Percentiles rank a stretch among this genome's conserved stretches.
phyloP scores from a whole-genome alignment of 2,113 vertebrate species.

The Pyrgilauda ruficollis region DNA sequence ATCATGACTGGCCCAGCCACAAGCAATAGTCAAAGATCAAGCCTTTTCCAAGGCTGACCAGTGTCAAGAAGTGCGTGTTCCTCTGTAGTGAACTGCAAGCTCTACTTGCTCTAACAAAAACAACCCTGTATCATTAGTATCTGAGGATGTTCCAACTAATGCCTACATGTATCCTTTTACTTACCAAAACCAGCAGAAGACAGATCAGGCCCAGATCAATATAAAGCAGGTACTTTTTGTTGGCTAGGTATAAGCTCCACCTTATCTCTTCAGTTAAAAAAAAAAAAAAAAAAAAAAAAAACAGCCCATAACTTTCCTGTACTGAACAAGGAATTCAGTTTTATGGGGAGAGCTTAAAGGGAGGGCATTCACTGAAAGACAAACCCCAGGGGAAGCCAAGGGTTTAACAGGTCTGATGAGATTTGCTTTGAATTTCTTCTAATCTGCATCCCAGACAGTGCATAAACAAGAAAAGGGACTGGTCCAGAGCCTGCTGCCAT shows the following conservation, averaged over 20 bases:
- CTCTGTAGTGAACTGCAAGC: background rate
- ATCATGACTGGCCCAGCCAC: background rate
- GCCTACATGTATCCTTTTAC: background rate
- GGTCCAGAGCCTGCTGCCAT: background rate
- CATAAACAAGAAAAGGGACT: background rate
- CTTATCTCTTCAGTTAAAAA: background rate
- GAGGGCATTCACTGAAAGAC: background rate
- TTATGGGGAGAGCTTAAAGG: background rate
- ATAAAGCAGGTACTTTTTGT: background rate
- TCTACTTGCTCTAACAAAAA: background rate
- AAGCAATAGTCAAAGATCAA: background rate
- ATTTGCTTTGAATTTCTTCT: background rate
- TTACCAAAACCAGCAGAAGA: background rate
- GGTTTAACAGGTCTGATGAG: background rate
- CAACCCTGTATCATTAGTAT: background rate
- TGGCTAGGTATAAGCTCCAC: background rate
- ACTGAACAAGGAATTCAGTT: background rate
- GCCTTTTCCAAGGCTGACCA: background rate
- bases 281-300: background rate
- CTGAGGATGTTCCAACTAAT: background rate
- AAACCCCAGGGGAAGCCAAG: background rate
- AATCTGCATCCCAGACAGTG: background rate
- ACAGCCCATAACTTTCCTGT: background rate
- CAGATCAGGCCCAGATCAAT: background rate
- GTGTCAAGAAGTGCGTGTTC: background rate